Evolutionary conservation across 2,888 invertebrate species (phyloP).

Genomic region (Acrobasis consociella): DNA sequence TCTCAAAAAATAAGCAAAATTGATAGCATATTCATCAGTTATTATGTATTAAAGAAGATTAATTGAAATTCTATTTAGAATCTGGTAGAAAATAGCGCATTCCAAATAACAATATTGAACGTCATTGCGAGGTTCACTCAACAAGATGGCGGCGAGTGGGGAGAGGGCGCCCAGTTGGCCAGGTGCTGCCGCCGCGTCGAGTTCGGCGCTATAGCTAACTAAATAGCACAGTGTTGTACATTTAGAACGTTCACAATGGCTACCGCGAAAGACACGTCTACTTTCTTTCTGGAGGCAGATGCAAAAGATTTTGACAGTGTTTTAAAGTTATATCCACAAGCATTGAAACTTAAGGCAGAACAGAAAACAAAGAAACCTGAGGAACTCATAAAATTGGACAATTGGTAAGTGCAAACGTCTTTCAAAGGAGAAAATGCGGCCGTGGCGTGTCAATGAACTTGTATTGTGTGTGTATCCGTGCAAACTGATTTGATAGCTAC

Average conservation of each 20-base stretch:
- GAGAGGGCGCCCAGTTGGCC: constrained; percentile 82
- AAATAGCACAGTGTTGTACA: constrained; percentile 81
- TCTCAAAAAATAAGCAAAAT: constrained; percentile 28
- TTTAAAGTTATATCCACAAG: constrained; percentile 95
- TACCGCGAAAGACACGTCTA: constrained; percentile 94
- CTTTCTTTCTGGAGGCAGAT: constrained; percentile 96
- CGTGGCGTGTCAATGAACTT: constrained; percentile 84
- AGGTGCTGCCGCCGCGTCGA: constrained; percentile 84
- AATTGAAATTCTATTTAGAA: constrained; percentile 39
- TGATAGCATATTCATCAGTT: constrained; percentile 31
- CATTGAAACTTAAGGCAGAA: constrained; percentile 94
- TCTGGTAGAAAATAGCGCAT: constrained; percentile 53
- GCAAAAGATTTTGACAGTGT: constrained; percentile 94
- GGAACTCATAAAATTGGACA: constrained; percentile 96
- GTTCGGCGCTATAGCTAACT: constrained; percentile 83
- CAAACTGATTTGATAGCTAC: constrained; percentile 84
- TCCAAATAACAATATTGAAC: constrained; percentile 77
- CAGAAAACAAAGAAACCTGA: constrained; percentile 96
- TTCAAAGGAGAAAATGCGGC: constrained; percentile 82
- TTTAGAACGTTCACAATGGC: constrained; percentile 88
- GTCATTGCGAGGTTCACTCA: constrained; percentile 74
- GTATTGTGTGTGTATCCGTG: constrained; percentile 84
- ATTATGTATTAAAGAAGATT: constrained; percentile 33
- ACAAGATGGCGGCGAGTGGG: constrained; percentile 82
- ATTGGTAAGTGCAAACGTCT: constrained; percentile 91